Evolutionary conservation across 1,140 invertebrate species (phyloP).

Genomic region (Drosophila insularis): DNA sequence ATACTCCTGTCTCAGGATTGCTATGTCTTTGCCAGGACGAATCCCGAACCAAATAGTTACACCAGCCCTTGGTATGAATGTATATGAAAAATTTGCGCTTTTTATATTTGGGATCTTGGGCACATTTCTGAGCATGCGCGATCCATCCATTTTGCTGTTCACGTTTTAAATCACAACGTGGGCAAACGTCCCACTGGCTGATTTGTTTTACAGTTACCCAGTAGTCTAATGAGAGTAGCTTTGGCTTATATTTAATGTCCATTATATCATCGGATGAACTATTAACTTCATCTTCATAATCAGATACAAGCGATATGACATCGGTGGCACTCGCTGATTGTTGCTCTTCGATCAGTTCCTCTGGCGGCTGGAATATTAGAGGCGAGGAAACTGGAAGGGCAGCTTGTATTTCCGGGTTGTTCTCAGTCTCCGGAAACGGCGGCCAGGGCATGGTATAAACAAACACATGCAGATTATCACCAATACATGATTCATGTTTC

Average conservation of each 20-base stretch:
- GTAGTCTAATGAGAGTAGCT: neutral
- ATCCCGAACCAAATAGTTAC: slow-evolving; percentile 20
- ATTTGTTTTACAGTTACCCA: slow-evolving; percentile 34
- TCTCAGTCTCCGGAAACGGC: slow-evolving; percentile 20
- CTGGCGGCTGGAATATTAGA: neutral
- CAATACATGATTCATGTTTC: slow-evolving; percentile 13
- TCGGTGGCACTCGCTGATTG: neutral
- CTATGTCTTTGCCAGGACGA: slow-evolving; percentile 29
- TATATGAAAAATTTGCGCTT: slow-evolving; percentile 32
- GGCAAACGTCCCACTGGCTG: slow-evolving; percentile 12
- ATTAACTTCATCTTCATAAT: neutral
- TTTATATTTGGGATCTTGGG: slow-evolving; percentile 17
- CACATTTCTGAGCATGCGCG: slow-evolving; percentile 34
- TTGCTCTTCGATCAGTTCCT: neutral
- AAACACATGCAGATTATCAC: slow-evolving; percentile 24
- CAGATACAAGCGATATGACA: slow-evolving; percentile 3
- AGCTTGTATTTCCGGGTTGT: neutral
- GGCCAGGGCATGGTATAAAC: slow-evolving; percentile 28
- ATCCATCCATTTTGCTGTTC: slow-evolving; percentile 17
- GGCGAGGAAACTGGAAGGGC: no score
- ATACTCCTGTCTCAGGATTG: slow-evolving; percentile 4
- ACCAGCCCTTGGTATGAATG: slow-evolving; percentile 37
- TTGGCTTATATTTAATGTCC: slow-evolving; percentile 1
- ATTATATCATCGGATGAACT: neutral
- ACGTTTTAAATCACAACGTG: slow-evolving; percentile 18